Base-by-base conservation (phyloP, 1,140 invertebrate genomes). In the Drosophila kohkoa region DNA sequence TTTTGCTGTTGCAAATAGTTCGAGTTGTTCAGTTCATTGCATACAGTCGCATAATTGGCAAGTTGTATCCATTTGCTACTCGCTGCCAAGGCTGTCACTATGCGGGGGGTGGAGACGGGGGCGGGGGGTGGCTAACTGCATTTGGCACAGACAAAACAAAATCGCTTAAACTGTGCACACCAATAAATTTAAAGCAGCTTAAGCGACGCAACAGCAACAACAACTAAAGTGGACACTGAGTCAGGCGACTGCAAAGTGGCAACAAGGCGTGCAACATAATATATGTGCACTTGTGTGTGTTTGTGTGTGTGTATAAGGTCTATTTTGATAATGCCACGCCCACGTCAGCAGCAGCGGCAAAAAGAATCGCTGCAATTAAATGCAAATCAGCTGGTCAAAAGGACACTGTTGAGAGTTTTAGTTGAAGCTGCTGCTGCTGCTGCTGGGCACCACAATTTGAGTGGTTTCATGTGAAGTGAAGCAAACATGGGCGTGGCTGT, bases 131-230 rank as follows among this genome's bases (percentile, higher is more conserved):
- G 48, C 11, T 15, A 46, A 58, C 13, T 32, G 73, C 46, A 57
- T 51, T 66, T 72, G 62, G 32, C 30, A 49, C 30, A 49, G 57
- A 46, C 69, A 81, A 85, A 83, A 85, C 77, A 74, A 87, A 82
- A 77, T 82, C 79, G 82, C 80, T 87, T 87, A 88, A 87, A 87
- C 82, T 88, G 76, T 88, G 77, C 83, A 87, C 78, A 87, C 80
- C 83, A 87, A 87, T 87, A 87, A 87, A 87, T 87, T 87, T 82
- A 87, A 87, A 87, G 82, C 83, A 87, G 82, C 82, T 87, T 87
- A 87, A 87, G 82, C 77, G 82, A 43, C 38, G 41, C 80, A 77
- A 48, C 55, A 74, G 20, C 75, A 69, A 52, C 46, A 60, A 46
- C 72, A 75, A 41, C 59, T 35, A 60, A 16, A 45, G 11, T n/a